These are phyloP conservation scores for Bruchidius siliquastri DNA, from an alignment of 2,888 invertebrate species.

Conservation along the genomic window DNA sequence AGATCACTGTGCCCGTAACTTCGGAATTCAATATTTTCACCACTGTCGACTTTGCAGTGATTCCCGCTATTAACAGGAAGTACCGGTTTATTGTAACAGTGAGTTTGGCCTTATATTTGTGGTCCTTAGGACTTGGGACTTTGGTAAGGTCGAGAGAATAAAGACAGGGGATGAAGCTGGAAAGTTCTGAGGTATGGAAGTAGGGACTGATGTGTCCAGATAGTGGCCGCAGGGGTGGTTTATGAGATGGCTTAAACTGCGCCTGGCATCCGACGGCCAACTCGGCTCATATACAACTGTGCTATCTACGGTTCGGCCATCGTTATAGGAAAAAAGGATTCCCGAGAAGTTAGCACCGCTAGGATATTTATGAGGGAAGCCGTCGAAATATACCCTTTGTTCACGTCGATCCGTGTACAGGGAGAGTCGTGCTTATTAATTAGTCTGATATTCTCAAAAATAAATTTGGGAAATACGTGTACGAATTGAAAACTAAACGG, in stretches of 20 bases:
- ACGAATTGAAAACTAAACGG: too few relatives aligned
- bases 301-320: constrained; percentile 44
- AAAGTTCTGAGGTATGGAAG: not conserved
- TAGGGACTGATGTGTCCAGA: constrained; percentile 1
- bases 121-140: not conserved
- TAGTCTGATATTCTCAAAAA: not conserved
- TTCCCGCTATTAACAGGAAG: too few relatives aligned
- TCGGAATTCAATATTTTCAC: too few relatives aligned
- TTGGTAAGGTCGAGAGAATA: not conserved
- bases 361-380: not conserved
- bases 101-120: too few relatives aligned
- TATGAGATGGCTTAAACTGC: constrained; percentile 50
- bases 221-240: constrained; percentile 36
- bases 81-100: too few relatives aligned
- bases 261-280: constrained; percentile 42
- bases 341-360: constrained; percentile 1
- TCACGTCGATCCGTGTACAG: not conserved
- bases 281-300: constrained; percentile 49
- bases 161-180: not conserved
- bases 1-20: too few relatives aligned
- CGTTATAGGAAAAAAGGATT: not conserved
- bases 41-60: too few relatives aligned
- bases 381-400: not conserved
- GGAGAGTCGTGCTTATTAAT: not conserved
- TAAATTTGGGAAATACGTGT: too few relatives aligned